phyloP scores from a whole-genome alignment of 2,797 vertebrate species.

The Stomatorhinus walkeri region DNA sequence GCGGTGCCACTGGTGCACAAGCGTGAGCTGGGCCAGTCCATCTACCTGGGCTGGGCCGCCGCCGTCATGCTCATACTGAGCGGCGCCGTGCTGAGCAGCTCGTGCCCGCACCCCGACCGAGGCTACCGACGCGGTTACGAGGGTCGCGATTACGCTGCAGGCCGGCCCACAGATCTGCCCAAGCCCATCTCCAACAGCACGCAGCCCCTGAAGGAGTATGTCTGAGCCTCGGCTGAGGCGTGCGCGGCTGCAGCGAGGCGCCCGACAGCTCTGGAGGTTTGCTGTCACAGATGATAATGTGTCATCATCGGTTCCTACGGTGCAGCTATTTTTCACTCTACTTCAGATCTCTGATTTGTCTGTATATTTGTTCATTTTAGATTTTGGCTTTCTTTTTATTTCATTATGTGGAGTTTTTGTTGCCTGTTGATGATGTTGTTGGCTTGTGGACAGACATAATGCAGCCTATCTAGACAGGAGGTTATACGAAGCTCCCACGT shows the following conservation, averaged over 20 bases:
- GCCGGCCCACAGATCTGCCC: slow-evolving; percentile 41
- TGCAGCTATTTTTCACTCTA: background rate
- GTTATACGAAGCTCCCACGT: background rate
- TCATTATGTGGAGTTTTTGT: background rate
- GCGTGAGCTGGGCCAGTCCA: slow-evolving; percentile 68
- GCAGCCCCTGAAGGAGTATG: slow-evolving; percentile 66
- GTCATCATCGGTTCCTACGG: background rate
- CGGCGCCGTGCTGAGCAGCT: slow-evolving; percentile 66
- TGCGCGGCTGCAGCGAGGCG: background rate
- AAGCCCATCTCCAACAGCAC: slow-evolving; percentile 56
- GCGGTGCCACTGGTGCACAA: slow-evolving; percentile 63
- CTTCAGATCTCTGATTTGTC: background rate
- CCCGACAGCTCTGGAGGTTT: background rate
- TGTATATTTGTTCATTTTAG: background rate
- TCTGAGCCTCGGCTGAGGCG: slow-evolving; percentile 40
- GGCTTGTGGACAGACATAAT: background rate
- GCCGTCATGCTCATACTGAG: slow-evolving; percentile 68
- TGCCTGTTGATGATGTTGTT: background rate
- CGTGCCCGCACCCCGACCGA: slow-evolving; percentile 61
- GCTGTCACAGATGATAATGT: background rate
- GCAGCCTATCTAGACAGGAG: background rate
- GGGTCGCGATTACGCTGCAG: slow-evolving; percentile 53
- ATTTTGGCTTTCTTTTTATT: background rate
- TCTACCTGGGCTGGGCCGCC: slow-evolving; percentile 68
- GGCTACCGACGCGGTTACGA: slow-evolving; percentile 57